These are phyloP conservation scores for Anthopleura sola DNA, from an alignment of 64 coral and sea anemone species.

Conservation along the genomic window DNA sequence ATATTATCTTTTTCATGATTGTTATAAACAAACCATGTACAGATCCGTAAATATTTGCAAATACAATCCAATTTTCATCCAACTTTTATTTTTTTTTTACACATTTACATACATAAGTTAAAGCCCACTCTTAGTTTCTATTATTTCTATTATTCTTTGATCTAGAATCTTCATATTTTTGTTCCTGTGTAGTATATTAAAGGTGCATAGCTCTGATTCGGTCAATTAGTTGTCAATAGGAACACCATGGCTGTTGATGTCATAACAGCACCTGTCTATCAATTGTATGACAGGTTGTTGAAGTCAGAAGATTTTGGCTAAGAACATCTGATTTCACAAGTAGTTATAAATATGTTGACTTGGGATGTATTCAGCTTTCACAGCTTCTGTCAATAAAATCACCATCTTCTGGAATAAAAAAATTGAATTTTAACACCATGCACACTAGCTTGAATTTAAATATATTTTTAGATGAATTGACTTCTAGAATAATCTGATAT, in stretches of 20 bases:
- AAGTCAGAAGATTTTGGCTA: slow-evolving; percentile 12
- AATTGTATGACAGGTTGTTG: not conserved
- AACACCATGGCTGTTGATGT: not conserved
- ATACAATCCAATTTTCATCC: not conserved
- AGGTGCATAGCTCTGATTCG: not conserved
- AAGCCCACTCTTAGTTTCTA: not conserved
- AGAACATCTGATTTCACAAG: not conserved
- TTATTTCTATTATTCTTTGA: not conserved
- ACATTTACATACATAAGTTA: not conserved
- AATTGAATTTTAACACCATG: too few relatives aligned
- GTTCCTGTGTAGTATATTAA: not conserved
- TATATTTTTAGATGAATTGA: too few relatives aligned
- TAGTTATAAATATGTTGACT: not conserved
- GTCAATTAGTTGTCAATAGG: not conserved
- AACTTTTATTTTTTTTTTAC: not conserved
- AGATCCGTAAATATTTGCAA: not conserved
- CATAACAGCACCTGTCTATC: not conserved
- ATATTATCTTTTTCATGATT: not conserved
- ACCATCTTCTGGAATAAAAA: too few relatives aligned
- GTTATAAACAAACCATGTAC: not conserved
- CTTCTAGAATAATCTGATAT: too few relatives aligned
- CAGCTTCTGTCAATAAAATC: not conserved
- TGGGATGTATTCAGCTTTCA: not conserved
- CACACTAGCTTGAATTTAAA: too few relatives aligned
- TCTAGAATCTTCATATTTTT: not conserved